phyloP scores from a whole-genome alignment of 2,888 invertebrate species.

The Acrocyrtus sp. region DNA sequence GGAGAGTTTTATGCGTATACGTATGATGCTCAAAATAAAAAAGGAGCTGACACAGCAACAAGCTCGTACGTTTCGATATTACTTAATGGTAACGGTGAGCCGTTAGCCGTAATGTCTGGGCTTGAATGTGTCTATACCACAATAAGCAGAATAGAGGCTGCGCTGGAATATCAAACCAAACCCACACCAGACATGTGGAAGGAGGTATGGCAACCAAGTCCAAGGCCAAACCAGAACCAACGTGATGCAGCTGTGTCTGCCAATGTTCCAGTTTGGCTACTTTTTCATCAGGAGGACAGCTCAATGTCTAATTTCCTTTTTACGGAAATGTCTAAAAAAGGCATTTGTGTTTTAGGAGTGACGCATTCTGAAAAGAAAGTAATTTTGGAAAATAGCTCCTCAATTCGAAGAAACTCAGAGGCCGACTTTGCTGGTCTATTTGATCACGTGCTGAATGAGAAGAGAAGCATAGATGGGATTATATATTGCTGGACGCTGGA shows the following conservation, averaged over 20 bases:
- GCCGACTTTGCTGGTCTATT: no score
- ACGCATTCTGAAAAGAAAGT: background rate
- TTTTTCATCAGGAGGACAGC: background rate
- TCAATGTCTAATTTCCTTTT: background rate
- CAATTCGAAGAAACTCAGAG: background rate
- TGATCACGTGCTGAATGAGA: no score
- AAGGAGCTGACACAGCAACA: background rate
- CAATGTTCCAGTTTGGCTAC: no score
- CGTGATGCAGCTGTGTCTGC: background rate
- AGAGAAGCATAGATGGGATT: background rate
- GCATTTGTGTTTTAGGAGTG: background rate
- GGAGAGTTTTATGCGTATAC: background rate
- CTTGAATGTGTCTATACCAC: no score
- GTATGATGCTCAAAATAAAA: background rate
- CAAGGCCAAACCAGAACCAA: background rate
- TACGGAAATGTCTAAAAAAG: background rate
- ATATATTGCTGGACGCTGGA: constrained; percentile 6
- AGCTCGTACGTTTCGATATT: background rate
- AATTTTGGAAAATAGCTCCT: background rate
- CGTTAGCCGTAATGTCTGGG: no score
- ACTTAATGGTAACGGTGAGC: background rate
- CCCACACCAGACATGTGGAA: constrained; percentile 33
- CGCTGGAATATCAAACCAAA: constrained; percentile 13
- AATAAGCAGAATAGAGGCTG: no score
- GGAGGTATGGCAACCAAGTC: constrained; percentile 8